A percentile compares a stretch with the other conserved stretches of the same genome.
Evolutionary conservation across 2,797 vertebrate species (phyloP).

Genomic region (Gallirallus australis): DNA sequence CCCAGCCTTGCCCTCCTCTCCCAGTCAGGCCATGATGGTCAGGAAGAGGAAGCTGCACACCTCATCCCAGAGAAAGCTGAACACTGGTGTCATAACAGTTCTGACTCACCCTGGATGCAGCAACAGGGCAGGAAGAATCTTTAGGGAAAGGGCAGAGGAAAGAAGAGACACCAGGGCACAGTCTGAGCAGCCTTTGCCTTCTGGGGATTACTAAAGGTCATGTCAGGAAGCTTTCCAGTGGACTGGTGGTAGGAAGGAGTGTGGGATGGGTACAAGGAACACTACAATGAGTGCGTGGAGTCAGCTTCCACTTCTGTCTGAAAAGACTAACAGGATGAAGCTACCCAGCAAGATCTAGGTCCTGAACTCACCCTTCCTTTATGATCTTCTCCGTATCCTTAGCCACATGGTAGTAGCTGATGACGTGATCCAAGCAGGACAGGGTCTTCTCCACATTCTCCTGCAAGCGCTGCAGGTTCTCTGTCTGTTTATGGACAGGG

Average conservation of each 20-base stretch:
- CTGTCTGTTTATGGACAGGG: slow-evolving; percentile 97
- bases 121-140: neutral
- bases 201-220: neutral
- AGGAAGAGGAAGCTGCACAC: neutral
- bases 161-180: neutral
- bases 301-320: neutral
- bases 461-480: slow-evolving; percentile 96
- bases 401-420: slow-evolving; percentile 97
- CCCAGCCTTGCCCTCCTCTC: neutral
- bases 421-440: slow-evolving; percentile 95
- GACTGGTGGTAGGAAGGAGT: neutral
- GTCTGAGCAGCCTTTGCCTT: neutral
- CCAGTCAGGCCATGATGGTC: neutral
- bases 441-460: slow-evolving; percentile 97
- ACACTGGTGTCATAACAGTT: neutral
- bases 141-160: neutral
- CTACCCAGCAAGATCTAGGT: neutral
- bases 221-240: neutral
- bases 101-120: neutral
- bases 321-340: neutral
- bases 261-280: neutral
- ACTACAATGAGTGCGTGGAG: neutral
- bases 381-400: slow-evolving; percentile 96
- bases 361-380: slow-evolving; percentile 88
- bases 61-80: neutral